Percentiles rank a stretch among this genome's conserved stretches.
Evolutionary conservation across 1,140 invertebrate genomes (phyloP).

Genomic region (Diplogasteroides magnus): DNA sequence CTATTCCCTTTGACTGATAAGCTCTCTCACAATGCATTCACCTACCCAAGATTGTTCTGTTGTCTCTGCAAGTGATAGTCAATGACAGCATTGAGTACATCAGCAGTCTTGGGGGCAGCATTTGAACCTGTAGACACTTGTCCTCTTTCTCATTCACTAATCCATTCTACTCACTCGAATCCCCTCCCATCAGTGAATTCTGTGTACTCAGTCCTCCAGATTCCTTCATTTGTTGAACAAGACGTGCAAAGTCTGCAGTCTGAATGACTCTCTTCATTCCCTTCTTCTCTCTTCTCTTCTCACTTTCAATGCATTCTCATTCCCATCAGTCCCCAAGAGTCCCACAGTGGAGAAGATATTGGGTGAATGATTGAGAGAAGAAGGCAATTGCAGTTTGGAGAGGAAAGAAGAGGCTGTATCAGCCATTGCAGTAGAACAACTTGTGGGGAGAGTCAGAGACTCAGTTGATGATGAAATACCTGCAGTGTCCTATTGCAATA

Average conservation of each 20-base stretch:
- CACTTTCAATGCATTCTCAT: background rate
- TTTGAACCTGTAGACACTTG: slow-evolving; percentile 9
- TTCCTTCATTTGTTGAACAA: slow-evolving; percentile 24
- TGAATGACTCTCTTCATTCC: slow-evolving; percentile 22
- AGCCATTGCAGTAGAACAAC: background rate
- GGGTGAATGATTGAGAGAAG: slow-evolving; percentile 28
- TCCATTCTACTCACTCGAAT: too few species aligned
- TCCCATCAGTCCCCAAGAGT: slow-evolving; percentile 23
- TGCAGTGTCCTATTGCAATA: too few species aligned
- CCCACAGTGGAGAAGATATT: slow-evolving; percentile 32
- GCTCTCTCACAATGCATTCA: too few species aligned
- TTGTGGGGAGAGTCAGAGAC: background rate
- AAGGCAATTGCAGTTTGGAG: slow-evolving; percentile 15
- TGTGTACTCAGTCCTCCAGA: slow-evolving; percentile 1
- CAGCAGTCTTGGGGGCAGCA: slow-evolving; percentile 33
- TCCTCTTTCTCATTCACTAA: too few species aligned
- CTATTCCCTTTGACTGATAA: too few species aligned
- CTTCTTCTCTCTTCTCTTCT: background rate
- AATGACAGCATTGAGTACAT: slow-evolving; percentile 35
- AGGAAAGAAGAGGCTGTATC: background rate
- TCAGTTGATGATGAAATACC: background rate
- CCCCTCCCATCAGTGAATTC: background rate
- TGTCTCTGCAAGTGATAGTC: slow-evolving; percentile 24
- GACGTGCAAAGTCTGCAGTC: slow-evolving; percentile 34
- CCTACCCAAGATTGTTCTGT: background rate